Conservation (phyloP, 2,888 invertebrate species). For the Panopea generosa region DNA sequence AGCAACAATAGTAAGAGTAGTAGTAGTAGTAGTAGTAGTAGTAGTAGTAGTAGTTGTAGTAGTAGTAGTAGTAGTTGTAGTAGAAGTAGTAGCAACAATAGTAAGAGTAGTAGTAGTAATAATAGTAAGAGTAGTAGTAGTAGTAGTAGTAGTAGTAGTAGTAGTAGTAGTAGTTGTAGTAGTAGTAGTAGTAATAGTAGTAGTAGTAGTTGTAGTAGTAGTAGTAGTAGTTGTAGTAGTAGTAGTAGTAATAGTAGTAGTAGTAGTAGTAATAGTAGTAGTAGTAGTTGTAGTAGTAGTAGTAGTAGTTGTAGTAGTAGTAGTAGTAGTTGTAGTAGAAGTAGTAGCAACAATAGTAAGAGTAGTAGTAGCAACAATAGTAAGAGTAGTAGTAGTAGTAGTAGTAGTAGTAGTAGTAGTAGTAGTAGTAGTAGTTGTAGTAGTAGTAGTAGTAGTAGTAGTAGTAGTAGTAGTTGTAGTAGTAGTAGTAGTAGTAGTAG, state of each 20-base stretch:
- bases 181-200: too few relatives aligned
- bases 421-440: slow-evolving; percentile 6
- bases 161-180: too few relatives aligned
- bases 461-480: slow-evolving; percentile 14
- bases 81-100: slow-evolving; percentile 12
- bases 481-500: slow-evolving; percentile 13
- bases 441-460: slow-evolving; percentile 6
- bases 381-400: too few relatives aligned
- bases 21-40: slow-evolving; percentile 14
- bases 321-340: neutral
- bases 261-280: slow-evolving; percentile 14
- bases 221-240: too few relatives aligned
- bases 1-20: too few relatives aligned
- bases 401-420: slow-evolving; percentile 13
- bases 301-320: slow-evolving; percentile 15
- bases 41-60: slow-evolving; percentile 8
- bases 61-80: slow-evolving; percentile 8
- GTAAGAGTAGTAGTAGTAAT: too few relatives aligned
- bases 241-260: too few relatives aligned
- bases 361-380: too few relatives aligned
- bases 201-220: too few relatives aligned
- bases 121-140: too few relatives aligned
- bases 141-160: slow-evolving; percentile 11
- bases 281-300: slow-evolving; percentile 19
- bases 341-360: slow-evolving; percentile 5